A percentile compares a stretch with the other conserved stretches of the same genome.
Evolutionary conservation across 1,140 invertebrate species (phyloP).

Genomic region (Nomia melanderi): DNA sequence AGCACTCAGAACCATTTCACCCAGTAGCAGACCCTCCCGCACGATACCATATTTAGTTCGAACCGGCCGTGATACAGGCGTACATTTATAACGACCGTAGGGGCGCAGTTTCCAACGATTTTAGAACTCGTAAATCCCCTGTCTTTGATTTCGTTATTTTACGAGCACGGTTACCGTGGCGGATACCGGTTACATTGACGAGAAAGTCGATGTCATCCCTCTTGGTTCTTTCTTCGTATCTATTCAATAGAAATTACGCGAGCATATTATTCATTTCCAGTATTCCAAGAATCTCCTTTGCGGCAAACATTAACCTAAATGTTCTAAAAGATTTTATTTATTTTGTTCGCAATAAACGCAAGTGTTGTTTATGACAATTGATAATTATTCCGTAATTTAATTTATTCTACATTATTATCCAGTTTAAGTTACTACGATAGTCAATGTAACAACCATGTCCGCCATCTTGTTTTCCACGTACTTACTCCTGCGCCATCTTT

Average conservation of each 20-base stretch:
- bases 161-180: constrained; percentile 27
- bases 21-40: background rate
- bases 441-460: no score
- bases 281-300: background rate
- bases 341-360: no score
- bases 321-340: no score
- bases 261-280: background rate
- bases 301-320: background rate
- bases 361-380: no score
- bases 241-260: background rate
- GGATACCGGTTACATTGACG: constrained; percentile 19
- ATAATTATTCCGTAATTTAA: no score
- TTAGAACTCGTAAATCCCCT: constrained; percentile 58
- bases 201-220: background rate
- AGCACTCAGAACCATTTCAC: background rate
- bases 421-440: no score
- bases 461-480: no score
- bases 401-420: no score
- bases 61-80: background rate
- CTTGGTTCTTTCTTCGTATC: background rate
- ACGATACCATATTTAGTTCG: constrained; percentile 17
- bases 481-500: no score
- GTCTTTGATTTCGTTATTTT: constrained; percentile 51
- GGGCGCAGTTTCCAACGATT: constrained; percentile 45
- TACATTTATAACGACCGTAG: constrained; percentile 16